phyloP scores from a whole-genome alignment of 2,113 vertebrate genomes.

The Amia ocellicauda region DNA sequence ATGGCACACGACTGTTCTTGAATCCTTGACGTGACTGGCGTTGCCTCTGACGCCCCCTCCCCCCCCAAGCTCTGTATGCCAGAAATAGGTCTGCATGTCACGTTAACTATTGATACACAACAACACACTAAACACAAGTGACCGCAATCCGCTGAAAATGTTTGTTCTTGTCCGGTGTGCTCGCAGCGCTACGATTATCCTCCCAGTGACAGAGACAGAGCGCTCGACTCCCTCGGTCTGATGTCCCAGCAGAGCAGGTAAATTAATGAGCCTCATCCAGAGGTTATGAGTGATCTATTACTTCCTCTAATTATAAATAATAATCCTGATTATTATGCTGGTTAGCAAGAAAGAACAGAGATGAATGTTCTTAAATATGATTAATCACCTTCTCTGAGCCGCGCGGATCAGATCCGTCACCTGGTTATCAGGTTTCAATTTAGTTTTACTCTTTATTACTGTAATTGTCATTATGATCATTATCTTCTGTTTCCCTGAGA shows the following conservation, averaged over 20 bases:
- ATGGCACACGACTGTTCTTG: no score
- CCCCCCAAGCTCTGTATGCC: no score
- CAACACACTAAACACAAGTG: slow-evolving; percentile 22
- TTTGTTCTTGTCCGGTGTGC: slow-evolving; percentile 54
- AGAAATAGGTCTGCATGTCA: no score
- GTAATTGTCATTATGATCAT: neutral
- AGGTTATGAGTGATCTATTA: slow-evolving; percentile 97
- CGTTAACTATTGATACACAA: no score
- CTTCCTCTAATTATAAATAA: slow-evolving; percentile 99
- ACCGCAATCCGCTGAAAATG: slow-evolving; percentile 51
- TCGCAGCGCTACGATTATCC: slow-evolving; percentile 64
- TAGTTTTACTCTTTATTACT: slow-evolving; percentile 18
- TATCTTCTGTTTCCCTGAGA: neutral
- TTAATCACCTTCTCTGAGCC: slow-evolving; percentile 78
- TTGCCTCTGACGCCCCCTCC: no score
- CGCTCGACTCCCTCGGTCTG: slow-evolving; percentile 71
- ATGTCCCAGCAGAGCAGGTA: slow-evolving; percentile 84
- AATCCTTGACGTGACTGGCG: no score
- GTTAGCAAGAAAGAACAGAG: slow-evolving; percentile 88
- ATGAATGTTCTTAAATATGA: slow-evolving; percentile 91
- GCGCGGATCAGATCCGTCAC: slow-evolving; percentile 61
- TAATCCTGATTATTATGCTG: slow-evolving; percentile 99
- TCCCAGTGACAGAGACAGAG: slow-evolving; percentile 89
- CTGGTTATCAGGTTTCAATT: slow-evolving; percentile 55
- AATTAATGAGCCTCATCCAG: slow-evolving; percentile 97